Base-by-base conservation (phyloP, 2,888 invertebrate species). In the Aromia moschata region DNA sequence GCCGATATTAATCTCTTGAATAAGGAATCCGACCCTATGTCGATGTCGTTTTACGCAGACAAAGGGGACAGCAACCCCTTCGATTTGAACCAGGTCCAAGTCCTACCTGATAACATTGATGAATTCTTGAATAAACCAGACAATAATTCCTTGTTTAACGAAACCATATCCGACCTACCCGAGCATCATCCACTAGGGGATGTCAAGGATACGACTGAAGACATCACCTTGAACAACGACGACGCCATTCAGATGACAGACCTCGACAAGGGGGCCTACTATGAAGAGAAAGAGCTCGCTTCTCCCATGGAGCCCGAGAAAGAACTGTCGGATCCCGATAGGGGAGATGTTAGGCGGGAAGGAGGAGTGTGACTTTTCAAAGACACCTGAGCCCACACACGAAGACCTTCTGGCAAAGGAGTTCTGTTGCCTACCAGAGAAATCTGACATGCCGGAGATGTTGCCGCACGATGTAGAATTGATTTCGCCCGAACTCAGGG, bases 41-140 rank as follows among this genome's bases (percentile, higher is more conserved):
- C 85, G 63, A 86, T 85, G 85, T 86, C 86, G 53, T 87, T 87
- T 75, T 86, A 86, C 71, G 86, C 86, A 71, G 86, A 86, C 70
- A 84, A 86, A 72, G 84, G 84, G 2, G 71, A 70, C 10, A 33
- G 56, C 52, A 79, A 83, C 70, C 82, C 81, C 41, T 84, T 86
- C 40, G 86, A 86, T 76, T 80, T 87, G 18, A 86, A 87, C 74
- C 84, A 86, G 62, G 86, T 87, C 15, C 87, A 86, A 67, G 70
- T 79, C 12, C 72, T 87, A 43, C 87, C 87, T 0, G 85, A 85
- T 55, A 84, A 85, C 67, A 77, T 71, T 71, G 79, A 80, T 20
- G 79, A 77, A 12, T 78, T 77, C 55, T 60, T 78, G 25, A 56
- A 66, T 1, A 56, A 65, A 11, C 60, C 70, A 30, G 62, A 68